Evolutionary conservation across 2,113 vertebrate species (phyloP).

Genomic region (Psammodynastes pulverulentus): DNA sequence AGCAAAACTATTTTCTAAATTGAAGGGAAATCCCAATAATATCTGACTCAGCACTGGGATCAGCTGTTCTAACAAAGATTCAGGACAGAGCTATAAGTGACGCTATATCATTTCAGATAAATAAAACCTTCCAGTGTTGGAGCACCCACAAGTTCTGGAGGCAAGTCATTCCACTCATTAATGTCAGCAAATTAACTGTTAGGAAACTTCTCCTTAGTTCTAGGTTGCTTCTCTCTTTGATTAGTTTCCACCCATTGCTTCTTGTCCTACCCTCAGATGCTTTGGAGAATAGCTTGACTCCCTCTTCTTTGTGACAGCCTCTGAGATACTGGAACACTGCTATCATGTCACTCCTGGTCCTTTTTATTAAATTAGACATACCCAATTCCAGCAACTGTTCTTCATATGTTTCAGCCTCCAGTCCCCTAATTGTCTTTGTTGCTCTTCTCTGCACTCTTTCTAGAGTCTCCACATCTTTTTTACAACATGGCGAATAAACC

Average conservation of each 20-base stretch:
- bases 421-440: neutral
- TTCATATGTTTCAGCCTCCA: neutral
- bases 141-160: neutral
- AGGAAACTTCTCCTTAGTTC: neutral
- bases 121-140: neutral
- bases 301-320: neutral
- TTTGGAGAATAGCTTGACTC: neutral
- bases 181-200: neutral
- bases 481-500: neutral
- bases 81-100: neutral
- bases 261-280: neutral
- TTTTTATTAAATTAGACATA: neutral
- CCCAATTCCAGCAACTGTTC: neutral
- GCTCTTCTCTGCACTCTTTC: neutral
- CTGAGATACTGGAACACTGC: neutral
- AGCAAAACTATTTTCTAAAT: neutral
- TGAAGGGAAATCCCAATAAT: neutral
- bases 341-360: neutral
- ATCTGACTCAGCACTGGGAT: neutral
- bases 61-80: neutral
- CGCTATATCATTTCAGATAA: neutral
- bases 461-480: neutral
- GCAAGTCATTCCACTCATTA: neutral
- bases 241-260: neutral
- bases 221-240: neutral